Percentiles rank a stretch among this genome's conserved stretches.
phyloP scores from a whole-genome alignment of 2,888 invertebrate species.

The Chorisops tibialis region DNA sequence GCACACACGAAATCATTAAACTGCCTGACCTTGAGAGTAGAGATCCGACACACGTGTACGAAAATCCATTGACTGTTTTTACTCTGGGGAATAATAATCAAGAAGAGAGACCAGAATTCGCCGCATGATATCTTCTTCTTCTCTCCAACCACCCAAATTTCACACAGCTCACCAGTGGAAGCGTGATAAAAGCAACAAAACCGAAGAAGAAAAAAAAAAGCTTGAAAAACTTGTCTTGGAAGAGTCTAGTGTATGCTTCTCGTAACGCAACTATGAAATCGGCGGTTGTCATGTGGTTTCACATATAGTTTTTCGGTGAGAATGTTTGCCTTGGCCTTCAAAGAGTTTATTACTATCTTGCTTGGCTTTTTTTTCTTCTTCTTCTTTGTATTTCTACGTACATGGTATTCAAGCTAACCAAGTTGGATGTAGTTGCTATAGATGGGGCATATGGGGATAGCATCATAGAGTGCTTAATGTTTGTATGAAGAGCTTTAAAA shows the following conservation, averaged over 20 bases:
- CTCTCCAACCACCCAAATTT: neutral
- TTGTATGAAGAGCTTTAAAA: neutral
- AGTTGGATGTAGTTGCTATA: neutral
- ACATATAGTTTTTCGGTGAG: neutral
- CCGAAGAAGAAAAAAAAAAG: too few species aligned
- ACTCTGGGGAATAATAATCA: neutral
- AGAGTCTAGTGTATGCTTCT: neutral
- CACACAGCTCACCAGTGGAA: too few species aligned
- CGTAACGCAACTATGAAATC: neutral
- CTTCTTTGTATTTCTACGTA: too few species aligned
- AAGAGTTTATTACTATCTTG: conserved; percentile 31
- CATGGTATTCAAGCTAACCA: neutral
- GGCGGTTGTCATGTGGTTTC: neutral
- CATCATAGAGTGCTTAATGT: neutral
- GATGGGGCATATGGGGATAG: neutral
- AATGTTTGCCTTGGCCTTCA: conserved; percentile 32
- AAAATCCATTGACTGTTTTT: conserved; percentile 28
- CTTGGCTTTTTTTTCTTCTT: neutral
- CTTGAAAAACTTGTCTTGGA: too few species aligned
- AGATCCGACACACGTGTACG: conserved; percentile 27
- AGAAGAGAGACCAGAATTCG: neutral
- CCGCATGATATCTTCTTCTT: neutral
- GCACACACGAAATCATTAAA: conserved; percentile 13
- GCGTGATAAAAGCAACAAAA: too few species aligned
- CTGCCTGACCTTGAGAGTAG: conserved; percentile 32